Evolutionary conservation across 35 echinoderm and acorn worm species (phyloP).

Genomic region (Eucidaris tribuloides): DNA sequence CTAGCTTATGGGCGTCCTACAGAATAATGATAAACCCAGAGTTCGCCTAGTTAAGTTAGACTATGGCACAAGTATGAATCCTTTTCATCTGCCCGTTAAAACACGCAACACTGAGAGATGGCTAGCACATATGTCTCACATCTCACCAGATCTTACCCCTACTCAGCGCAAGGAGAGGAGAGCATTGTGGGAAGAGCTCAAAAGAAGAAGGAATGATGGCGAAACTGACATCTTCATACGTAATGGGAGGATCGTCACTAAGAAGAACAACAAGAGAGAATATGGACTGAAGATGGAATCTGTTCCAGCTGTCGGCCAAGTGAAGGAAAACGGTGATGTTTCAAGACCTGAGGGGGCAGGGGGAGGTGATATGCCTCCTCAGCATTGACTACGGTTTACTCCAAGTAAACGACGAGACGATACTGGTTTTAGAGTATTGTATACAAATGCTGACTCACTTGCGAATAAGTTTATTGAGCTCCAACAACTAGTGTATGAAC

Average conservation of each 20-base stretch:
- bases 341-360: neutral
- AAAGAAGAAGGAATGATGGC: conserved; percentile 7
- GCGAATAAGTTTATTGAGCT: conserved; percentile 9
- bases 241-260: conserved; percentile 1
- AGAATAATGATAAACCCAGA: conserved; percentile 6
- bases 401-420: neutral
- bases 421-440: conserved; percentile 18
- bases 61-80: neutral
- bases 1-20: neutral
- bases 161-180: neutral
- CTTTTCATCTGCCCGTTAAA: neutral
- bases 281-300: neutral
- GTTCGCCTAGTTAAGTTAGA: neutral
- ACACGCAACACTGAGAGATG: conserved; percentile 9
- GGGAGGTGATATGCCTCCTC: neutral
- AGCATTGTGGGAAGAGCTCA: conserved; percentile 9
- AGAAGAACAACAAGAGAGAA: neutral
- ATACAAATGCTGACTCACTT: conserved; percentile 23
- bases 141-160: conserved; percentile 19
- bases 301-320: neutral
- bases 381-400: neutral
- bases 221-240: conserved; percentile 24
- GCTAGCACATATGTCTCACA: neutral
- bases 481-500: neutral
- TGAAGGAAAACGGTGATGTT: neutral